Conservation (phyloP, 1,140 invertebrate genomes). For the Drosophila ambigua region DNA sequence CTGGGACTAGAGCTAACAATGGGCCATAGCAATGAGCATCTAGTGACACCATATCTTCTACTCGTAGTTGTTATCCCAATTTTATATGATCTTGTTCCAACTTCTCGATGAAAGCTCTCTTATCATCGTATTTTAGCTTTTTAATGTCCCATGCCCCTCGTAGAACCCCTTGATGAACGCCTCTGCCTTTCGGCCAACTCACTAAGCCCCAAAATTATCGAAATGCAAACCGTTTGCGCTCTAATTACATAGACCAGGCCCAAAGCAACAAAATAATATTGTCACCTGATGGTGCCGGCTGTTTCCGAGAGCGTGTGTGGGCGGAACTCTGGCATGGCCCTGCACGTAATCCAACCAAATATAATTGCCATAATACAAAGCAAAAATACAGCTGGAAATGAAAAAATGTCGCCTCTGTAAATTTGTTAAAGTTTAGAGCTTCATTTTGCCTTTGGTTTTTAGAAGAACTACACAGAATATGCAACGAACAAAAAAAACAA, state of each 20-base stretch:
- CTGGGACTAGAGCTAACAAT: background rate
- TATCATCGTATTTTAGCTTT: no score
- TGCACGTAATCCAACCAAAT: constrained; percentile 55
- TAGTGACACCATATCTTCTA: no score
- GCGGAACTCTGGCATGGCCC: constrained; percentile 22
- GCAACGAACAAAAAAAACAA: background rate
- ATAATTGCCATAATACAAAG: constrained; percentile 46
- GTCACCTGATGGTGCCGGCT: constrained; percentile 53
- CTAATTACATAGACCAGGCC: constrained; percentile 54
- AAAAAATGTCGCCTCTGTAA: constrained; percentile 63
- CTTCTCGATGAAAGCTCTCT: constrained; percentile 6
- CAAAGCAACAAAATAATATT: constrained; percentile 48
- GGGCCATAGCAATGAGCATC: background rate
- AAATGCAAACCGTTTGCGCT: constrained; percentile 66
- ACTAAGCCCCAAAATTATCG: constrained; percentile 53
- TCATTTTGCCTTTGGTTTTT: constrained; percentile 50
- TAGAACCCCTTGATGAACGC: background rate
- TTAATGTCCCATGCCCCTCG: no score
- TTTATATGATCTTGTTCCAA: constrained; percentile 20
- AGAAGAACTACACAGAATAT: constrained; percentile 12
- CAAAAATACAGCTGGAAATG: constrained; percentile 11
- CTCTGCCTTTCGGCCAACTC: constrained; percentile 4
- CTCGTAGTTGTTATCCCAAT: no score
- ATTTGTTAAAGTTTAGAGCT: constrained; percentile 82
- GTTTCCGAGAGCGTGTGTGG: constrained; percentile 19